phyloP scores from a whole-genome alignment of 2,888 invertebrate genomes.

The Eucera pruinosa region DNA sequence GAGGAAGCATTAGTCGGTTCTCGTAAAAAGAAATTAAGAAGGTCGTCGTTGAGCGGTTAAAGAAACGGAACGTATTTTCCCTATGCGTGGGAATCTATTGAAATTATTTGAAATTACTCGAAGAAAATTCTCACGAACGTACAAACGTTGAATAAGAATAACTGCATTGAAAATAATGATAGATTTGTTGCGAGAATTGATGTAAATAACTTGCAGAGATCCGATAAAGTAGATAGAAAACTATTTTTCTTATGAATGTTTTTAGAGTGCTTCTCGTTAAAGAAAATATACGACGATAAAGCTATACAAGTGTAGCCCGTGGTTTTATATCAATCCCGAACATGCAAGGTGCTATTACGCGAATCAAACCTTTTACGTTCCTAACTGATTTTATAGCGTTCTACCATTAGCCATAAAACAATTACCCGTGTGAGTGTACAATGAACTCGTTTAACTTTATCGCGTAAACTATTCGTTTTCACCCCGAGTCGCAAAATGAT shows the following conservation, averaged over 20 bases:
- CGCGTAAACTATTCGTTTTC: too few relatives aligned
- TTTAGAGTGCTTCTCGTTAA: constrained; percentile 25
- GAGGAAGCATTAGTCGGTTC: too few relatives aligned
- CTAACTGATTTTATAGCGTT: constrained; percentile 23
- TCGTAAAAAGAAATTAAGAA: too few relatives aligned
- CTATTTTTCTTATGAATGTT: constrained; percentile 49
- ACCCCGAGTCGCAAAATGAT: too few relatives aligned
- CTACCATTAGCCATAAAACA: constrained; percentile 2
- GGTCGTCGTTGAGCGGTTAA: too few relatives aligned
- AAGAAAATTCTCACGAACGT: constrained; percentile 8
- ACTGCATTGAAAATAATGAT: too few relatives aligned
- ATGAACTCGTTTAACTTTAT: constrained; percentile 8
- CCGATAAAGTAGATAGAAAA: constrained; percentile 8
- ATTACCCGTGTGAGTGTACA: background rate
- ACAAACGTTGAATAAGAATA: constrained; percentile 9
- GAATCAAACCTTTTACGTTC: constrained; percentile 20
- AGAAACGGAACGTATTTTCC: too few relatives aligned
- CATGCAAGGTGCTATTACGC: constrained; percentile 28
- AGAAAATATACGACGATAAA: too few relatives aligned
- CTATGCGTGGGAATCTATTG: background rate
- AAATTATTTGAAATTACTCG: constrained; percentile 6
- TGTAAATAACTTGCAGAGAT: constrained; percentile 38
- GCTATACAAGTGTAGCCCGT: too few relatives aligned
- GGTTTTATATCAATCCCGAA: background rate
- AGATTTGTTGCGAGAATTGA: constrained; percentile 3